These are phyloP conservation scores for Rousettus madagascariensis DNA, from an alignment of 2,797 vertebrate species.

Conservation along the genomic window DNA sequence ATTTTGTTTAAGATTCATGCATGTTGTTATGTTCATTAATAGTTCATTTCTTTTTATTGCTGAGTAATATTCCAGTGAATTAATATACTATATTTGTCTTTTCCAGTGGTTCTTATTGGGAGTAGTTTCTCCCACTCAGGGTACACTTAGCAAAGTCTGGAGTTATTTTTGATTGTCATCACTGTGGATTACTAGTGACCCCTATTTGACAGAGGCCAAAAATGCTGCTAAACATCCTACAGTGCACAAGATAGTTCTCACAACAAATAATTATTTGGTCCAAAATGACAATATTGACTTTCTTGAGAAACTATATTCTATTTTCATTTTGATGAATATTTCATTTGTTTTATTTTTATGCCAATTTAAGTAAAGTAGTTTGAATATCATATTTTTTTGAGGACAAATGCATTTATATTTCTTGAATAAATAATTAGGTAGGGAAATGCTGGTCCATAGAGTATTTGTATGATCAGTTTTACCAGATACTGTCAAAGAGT, in stretches of 20 bases:
- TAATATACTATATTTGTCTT: not conserved
- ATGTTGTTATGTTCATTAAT: not conserved
- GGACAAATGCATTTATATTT: not conserved
- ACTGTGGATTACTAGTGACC: not conserved
- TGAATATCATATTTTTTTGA: not conserved
- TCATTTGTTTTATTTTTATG: not conserved
- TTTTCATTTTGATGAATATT: not conserved
- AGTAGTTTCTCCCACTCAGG: not conserved
- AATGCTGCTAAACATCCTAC: not conserved
- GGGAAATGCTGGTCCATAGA: not conserved
- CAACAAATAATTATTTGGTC: not conserved
- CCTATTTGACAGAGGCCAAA: not conserved
- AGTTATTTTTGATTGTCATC: not conserved
- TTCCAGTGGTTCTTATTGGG: not conserved
- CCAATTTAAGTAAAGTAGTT: not conserved
- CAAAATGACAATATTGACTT: not conserved
- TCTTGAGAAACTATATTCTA: not conserved
- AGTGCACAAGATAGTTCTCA: not conserved
- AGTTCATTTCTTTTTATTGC: not conserved
- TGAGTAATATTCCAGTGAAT: not conserved
- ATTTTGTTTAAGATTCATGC: not conserved
- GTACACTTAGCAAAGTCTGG: not conserved
- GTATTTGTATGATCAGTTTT: not conserved
- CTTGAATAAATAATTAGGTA: not conserved
- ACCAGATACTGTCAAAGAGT: not conserved